Evolutionary conservation across 92 coral and sea anemone species (phyloP), one percentile per base, ranked within the genome.

Genomic region (Palythoa heliodiscus): DNA sequence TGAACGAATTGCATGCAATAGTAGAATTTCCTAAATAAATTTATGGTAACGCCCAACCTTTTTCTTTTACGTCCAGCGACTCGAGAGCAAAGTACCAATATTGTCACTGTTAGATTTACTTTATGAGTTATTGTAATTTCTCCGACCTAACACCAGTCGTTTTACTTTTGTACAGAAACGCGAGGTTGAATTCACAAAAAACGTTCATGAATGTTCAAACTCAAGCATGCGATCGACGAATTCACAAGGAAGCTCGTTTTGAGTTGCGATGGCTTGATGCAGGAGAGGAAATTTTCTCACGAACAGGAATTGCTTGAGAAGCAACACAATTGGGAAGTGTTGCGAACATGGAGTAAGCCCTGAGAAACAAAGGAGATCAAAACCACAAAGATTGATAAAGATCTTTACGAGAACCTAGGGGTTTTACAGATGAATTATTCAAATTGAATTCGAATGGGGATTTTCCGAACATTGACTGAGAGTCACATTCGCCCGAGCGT

Each of bases 301-400:
- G 63, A 80, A 25, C 35, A 13, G 60, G 47, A 40, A n/a, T 15
- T 22, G 6, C 58, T 43, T 52, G 60, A 23, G 35, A 80, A 43
- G 74, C 73, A 67, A 24, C 40, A 63, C 54, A 80, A 80, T 80
- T 80, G 84, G 39, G 50, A 80, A 80, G 61, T 80, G 55, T 66
- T 70, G 38, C 75, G 13, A 25, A 70, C 60, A 70, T 64, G 84
- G 61, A 39, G 52, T 48, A 80, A 80, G 64, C 61, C 74, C 19
- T 29, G 4, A 64, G 14, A 23, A 80, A 80, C 84, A 80, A 80
- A 80, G 63, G 57, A 80, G 52, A 3, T 11, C 63, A 80, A 80
- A 80, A 29, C 84, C 84, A 80, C 84, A 43, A 80, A 66, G 39
- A 80, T 64, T 55, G 84, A 80, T 80, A 80, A 80, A 64, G 84